Evolutionary conservation across 2,797 vertebrate genomes (phyloP), one percentile per base, ranked within the genome.

Genomic region (Danio tinwini): DNA sequence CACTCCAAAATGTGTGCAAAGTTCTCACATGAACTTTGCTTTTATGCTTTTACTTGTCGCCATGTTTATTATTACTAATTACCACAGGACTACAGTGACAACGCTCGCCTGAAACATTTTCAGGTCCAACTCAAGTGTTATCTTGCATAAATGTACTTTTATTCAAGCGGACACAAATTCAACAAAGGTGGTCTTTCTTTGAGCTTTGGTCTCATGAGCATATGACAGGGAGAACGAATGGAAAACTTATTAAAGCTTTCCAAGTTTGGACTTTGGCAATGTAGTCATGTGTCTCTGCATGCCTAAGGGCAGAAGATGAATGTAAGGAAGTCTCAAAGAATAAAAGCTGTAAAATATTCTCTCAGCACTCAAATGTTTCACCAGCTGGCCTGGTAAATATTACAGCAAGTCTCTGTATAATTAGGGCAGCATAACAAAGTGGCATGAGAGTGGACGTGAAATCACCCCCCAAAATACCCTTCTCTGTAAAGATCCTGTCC

Each of bases 381-480:
- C 17, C 21, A 78, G 52, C 53, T n/a, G 59, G 58, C 9, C 9
- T 7, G 47, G 61, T 62, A 29, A 44, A 45, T 63, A 59, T 69
- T 73, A 70, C 17, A 82, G 53, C 21, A 71, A 50, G 64, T 59
- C 67, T 76, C 67, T 65, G 53, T 61, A 29, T 61, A 62, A 62
- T 67, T 72, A 37, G 44, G n/a, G 17, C 5, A 7, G 39, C 67
- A 44, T 42, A 56, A 58, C 10, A 14, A 58, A 39, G 62, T 52
- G 21, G 44, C 42, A 67, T 17, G 67, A 9, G 9, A 49, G 42
- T 62, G 67, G 10, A 52, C 17, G 12, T 21, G 47, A 62, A 53
- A 42, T 63, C 14, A n/a, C 44, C 40, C 29, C 39, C 17, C 52
- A 44, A 65, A 6, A 55, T 7, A 12, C 1, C 53, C 29, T 53